A percentile compares a stretch with the other conserved stretches of the same genome.
Conservation (phyloP, 1,140 invertebrate species). For the Micrasema longulum region DNA sequence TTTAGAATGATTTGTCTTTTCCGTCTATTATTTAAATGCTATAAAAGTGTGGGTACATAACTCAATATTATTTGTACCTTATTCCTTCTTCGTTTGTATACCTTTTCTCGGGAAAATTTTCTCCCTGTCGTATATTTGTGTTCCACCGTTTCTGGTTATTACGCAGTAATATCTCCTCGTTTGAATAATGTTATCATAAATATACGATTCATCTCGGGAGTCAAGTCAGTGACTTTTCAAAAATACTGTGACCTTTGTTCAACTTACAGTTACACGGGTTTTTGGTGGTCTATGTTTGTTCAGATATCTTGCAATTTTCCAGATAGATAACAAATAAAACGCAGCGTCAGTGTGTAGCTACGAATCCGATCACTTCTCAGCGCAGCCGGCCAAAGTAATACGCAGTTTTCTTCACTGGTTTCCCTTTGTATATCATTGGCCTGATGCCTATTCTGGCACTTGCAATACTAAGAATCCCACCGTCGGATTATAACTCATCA, state of each 20-base stretch:
- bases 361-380: conserved; percentile 14
- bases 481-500: conserved; percentile 16
- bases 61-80: no score
- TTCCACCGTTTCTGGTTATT: not conserved
- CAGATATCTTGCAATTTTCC: conserved; percentile 7
- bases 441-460: conserved; percentile 7
- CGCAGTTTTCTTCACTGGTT: conserved; percentile 18
- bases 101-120: no score
- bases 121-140: not conserved
- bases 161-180: conserved; percentile 10
- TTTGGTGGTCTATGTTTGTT: not conserved
- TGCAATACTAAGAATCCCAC: not conserved
- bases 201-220: not conserved
- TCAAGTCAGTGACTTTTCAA: conserved; percentile 26
- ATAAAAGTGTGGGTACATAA: no score
- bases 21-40: no score
- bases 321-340: conserved; percentile 29
- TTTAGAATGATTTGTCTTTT: no score
- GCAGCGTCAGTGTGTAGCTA: conserved; percentile 23
- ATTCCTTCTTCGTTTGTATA: no score
- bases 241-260: not conserved
- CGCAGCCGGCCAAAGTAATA: conserved; percentile 20
- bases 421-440: conserved; percentile 33
- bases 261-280: conserved; percentile 19
- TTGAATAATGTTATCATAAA: conserved; percentile 13